Evolutionary conservation across 2,113 vertebrate genomes (phyloP).

Genomic region (Ornithorhynchus anatinus): DNA sequence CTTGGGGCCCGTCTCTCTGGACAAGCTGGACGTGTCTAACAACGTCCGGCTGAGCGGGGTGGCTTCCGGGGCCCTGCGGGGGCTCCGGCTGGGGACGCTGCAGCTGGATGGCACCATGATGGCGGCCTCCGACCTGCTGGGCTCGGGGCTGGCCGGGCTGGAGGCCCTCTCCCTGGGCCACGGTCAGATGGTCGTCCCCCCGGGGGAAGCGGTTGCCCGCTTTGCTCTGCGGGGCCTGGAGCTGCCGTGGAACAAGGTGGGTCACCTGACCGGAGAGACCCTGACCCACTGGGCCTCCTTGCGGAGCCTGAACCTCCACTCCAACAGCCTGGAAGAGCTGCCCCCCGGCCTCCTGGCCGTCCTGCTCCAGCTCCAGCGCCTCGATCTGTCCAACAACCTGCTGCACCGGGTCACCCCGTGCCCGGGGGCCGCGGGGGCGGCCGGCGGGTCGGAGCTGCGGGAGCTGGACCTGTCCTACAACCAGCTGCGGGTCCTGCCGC

Average conservation of each 20-base stretch:
- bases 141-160: background rate
- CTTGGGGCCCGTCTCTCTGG: background rate
- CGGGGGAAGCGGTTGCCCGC: background rate
- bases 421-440: background rate
- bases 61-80: background rate
- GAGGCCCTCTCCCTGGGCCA: background rate
- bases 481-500: background rate
- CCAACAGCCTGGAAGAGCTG: background rate
- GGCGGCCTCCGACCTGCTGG: background rate
- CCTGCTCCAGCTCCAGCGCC: conserved; percentile 7
- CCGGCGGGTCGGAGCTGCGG: background rate
- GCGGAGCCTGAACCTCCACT: background rate
- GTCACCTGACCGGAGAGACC: background rate
- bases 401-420: background rate
- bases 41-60: background rate
- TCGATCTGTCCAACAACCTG: background rate
- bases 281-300: conserved; percentile 4
- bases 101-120: background rate
- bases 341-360: background rate
- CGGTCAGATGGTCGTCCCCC: background rate
- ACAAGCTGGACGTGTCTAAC: background rate
- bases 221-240: background rate
- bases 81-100: conserved; percentile 4
- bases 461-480: background rate
- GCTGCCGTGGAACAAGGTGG: rapidly evolving